Conservation (phyloP, 2,888 invertebrate species). For the Macrophya annulata region DNA sequence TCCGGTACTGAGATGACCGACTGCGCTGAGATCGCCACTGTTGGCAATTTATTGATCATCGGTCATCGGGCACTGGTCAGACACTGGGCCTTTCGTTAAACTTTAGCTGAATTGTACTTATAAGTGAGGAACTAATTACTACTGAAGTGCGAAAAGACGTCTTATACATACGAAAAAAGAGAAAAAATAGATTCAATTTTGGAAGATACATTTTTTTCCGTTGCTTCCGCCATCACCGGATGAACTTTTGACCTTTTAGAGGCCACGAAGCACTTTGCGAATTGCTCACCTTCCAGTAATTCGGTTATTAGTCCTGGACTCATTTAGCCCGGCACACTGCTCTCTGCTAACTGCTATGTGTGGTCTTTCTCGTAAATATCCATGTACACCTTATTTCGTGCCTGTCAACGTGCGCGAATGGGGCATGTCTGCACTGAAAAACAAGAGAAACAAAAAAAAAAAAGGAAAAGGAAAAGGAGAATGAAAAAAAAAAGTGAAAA, state of each 20-base stretch:
- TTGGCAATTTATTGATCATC: too few relatives aligned
- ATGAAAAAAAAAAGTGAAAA: neutral
- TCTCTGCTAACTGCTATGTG: conserved; percentile 21
- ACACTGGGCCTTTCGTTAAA: too few relatives aligned
- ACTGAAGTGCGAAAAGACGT: neutral
- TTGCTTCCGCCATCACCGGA: neutral
- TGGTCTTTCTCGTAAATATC: conserved; percentile 44
- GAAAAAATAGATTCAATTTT: conserved; percentile 3
- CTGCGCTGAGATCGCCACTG: too few relatives aligned
- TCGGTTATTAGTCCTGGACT: conserved; percentile 49
- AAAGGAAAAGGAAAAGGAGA: neutral
- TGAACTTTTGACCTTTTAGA: conserved; percentile 31
- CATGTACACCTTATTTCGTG: conserved; percentile 21
- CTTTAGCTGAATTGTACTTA: neutral
- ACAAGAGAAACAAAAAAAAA: neutral
- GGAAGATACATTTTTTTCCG: neutral
- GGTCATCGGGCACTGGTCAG: too few relatives aligned
- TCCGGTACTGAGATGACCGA: too few relatives aligned
- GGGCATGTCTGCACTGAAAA: neutral
- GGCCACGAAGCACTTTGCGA: conserved; percentile 37
- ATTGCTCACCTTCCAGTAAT: conserved; percentile 38
- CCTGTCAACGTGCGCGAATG: conserved; percentile 32
- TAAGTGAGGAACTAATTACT: neutral
- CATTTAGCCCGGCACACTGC: conserved; percentile 19
- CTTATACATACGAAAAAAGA: neutral